A percentile compares a stretch with the other conserved stretches of the same genome.
These are phyloP conservation scores for Dendronephthya gigantea DNA, from an alignment of 64 coral and sea anemone species.

Conservation along the genomic window DNA sequence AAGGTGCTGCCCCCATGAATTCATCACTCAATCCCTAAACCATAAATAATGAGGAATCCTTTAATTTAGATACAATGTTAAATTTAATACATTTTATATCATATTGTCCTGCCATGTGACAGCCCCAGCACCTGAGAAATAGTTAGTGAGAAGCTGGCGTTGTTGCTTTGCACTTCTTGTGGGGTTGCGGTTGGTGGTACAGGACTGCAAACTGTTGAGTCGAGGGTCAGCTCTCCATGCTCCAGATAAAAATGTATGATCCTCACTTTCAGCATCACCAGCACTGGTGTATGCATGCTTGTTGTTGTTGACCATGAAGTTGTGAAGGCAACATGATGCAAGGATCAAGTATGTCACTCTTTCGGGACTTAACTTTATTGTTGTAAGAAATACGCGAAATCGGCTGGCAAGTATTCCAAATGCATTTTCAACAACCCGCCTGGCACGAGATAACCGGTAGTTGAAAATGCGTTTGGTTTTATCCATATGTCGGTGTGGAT, in stretches of 20 bases:
- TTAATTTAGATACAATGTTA: no score
- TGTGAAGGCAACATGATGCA: background rate
- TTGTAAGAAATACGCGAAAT: background rate
- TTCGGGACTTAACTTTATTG: background rate
- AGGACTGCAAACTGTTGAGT: background rate
- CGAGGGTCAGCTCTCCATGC: background rate
- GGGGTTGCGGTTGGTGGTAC: background rate
- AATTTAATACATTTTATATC: background rate
- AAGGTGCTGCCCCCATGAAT: background rate
- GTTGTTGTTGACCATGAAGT: background rate
- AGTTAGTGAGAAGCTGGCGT: background rate
- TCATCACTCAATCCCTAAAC: background rate
- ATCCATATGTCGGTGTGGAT: background rate
- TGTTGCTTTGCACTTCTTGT: background rate
- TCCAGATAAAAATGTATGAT: background rate
- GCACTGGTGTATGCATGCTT: background rate
- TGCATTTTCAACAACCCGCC: conserved; percentile 3
- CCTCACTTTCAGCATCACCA: background rate
- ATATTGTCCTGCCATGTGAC: background rate
- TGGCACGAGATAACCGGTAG: background rate
- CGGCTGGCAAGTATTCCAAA: background rate
- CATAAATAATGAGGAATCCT: background rate
- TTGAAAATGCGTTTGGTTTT: background rate
- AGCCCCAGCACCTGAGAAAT: background rate
- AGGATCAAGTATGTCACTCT: background rate